Evolutionary conservation across 2,113 vertebrate genomes (phyloP), one percentile per base, ranked within the genome.

Genomic region (Cephalopholis sonnerati): DNA sequence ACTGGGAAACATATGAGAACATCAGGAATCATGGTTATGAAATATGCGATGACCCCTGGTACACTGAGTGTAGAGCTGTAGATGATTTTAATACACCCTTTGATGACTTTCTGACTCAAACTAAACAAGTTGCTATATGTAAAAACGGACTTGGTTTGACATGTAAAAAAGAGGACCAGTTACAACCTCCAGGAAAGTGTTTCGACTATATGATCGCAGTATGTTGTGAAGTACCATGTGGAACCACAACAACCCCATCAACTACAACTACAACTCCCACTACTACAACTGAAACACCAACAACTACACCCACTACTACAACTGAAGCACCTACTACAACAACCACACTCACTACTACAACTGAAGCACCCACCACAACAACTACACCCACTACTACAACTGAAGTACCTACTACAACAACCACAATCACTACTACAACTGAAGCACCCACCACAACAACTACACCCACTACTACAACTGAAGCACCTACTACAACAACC

Each of bases 1-100:
- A 93, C 83, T 91, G 69, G 86, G 92, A 93, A 79, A 93, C 91
- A 29, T 93, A 93, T 7, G 58, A 92, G 25, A 93, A 90, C 69
- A 89, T 93, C 17, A 91, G 17, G 73, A 67, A 89, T 4, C 85
- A 32, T 71, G 81, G 80, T 11, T 7, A 12, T 12, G 0, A 62
- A 18, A 86, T 93, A 20, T 93, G 92, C 20, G 0, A 74, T 13
- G 25, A 55, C 1, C 77, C 16, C 0, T 41, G 39, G 39, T 41
- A 3, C 0, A 13, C 92, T 77, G 78, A 87, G 0, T 93, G 92
- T 24, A 81, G 84, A 63, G 0, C 79, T 0, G 5, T 13, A 16
- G 0, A 0, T 18, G 0, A 4, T 27, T 84, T 90, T 44, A 2
- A 81, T 0, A 18, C 0, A 0, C 6, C 18, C 17, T 85, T 91